Base-by-base conservation (phyloP, 2,113 vertebrate species). In the Lamprotornis superbus region DNA sequence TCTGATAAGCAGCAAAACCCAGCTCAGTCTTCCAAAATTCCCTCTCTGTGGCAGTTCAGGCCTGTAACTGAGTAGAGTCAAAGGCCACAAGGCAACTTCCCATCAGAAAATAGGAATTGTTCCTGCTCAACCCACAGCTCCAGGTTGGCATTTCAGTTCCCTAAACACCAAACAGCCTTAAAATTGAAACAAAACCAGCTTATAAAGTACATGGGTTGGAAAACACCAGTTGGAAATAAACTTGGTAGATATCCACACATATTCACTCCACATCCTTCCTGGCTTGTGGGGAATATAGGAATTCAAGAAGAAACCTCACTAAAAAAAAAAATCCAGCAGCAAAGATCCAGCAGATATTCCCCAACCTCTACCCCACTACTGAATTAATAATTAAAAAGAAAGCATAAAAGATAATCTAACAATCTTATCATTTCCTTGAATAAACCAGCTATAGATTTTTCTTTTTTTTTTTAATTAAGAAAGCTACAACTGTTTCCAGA, bases 181-280 rank as follows among this genome's bases (percentile, higher is more conserved):
- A 1, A 24, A 56, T 4, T 2, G 16, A 4, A 39, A 42, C 39
- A 40, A 33, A 12, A 52, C 5, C 5, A 46, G n/a, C 15, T 69
- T 2, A 52, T 9, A 17, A 46, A 74, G 30, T 10, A 23, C 0
- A 0, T 1, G 28, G 12, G 8, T 22, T 46, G 28, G 15, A 63
- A 89, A 77, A 71, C 10, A 35, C 23, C 22, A 60, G 23, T 4
- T 71, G 71, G 53, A 47, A 80, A 42, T 11, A 9, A 6, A 40
- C 11, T 23, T 7, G 19, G 28, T 3, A 19, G 56, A 35, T 12
- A 70, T 5, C 22, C 42, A 37, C 19, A n/a, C 0, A 14, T 10
- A 49, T 21, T 42, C 35, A 23, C 28, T 55, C 15, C 3, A 17
- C 9, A 47, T 7, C 63, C 73, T 30, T 15, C 52, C 50, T 14